Evolutionary conservation across 2,113 vertebrate species (phyloP).

Genomic region (Oncorhynchus clarkii): DNA sequence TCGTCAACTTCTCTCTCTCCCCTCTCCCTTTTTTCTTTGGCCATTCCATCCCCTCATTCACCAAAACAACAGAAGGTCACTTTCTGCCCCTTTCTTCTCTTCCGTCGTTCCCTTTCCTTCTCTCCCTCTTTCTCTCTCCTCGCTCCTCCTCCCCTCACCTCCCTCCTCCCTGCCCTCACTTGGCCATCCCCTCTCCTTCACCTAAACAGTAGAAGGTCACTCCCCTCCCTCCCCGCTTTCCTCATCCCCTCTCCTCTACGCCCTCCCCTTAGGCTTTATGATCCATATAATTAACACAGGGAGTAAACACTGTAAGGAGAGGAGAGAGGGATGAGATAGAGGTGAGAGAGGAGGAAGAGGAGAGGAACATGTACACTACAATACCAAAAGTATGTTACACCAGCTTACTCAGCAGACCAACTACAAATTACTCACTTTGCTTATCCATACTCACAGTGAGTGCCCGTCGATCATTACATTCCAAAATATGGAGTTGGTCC

Average conservation of each 20-base stretch:
- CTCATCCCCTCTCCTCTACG: conserved; percentile 6
- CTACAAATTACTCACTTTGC: too few species aligned
- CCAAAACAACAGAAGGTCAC: neutral
- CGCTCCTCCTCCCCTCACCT: neutral
- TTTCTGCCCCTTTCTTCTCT: neutral
- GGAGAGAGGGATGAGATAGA: neutral
- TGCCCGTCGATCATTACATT: too few species aligned
- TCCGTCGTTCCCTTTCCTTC: neutral
- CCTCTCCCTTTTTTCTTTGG: too few species aligned
- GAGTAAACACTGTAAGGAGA: conserved; percentile 70
- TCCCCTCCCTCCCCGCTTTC: conserved; percentile 27
- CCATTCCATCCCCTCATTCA: too few species aligned
- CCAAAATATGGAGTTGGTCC: too few species aligned
- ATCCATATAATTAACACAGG: conserved; percentile 80
- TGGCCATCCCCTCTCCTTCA: conserved; percentile 70
- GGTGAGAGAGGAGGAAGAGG: too few species aligned
- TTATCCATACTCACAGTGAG: too few species aligned
- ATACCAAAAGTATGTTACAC: too few species aligned
- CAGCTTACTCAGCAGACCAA: too few species aligned
- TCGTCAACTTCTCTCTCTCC: too few species aligned
- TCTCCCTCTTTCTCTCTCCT: neutral
- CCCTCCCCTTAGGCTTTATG: conserved; percentile 68
- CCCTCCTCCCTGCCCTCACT: conserved; percentile 36
- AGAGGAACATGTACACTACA: too few species aligned
- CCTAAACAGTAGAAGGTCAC: conserved; percentile 74